phyloP scores from a whole-genome alignment of 1,140 invertebrate genomes.

The Danaus plexippus region DNA sequence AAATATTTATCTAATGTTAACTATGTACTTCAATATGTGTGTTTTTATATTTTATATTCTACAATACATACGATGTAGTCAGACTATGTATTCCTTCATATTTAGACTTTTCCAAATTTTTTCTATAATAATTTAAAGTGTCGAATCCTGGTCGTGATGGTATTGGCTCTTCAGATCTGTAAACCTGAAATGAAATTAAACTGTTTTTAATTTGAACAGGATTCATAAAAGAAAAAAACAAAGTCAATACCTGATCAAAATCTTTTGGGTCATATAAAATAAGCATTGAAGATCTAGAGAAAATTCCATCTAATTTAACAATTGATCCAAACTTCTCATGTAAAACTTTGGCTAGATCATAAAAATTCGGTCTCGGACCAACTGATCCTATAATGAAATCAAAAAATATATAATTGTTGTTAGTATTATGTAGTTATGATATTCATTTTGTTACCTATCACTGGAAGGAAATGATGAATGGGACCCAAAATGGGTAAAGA shows the following conservation, averaged over 20 bases:
- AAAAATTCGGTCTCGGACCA: slow-evolving; percentile 35
- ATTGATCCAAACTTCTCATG: slow-evolving; percentile 39
- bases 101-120: slow-evolving; percentile 30
- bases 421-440: background rate
- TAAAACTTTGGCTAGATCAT: slow-evolving; percentile 27
- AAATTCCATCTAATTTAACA: slow-evolving; percentile 42
- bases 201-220: slow-evolving; percentile 3
- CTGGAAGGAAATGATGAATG: slow-evolving; percentile 46
- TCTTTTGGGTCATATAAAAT: slow-evolving; percentile 47
- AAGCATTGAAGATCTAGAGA: slow-evolving; percentile 37
- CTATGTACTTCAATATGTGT: background rate
- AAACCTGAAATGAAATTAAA: slow-evolving; percentile 32
- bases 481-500: slow-evolving; percentile 46
- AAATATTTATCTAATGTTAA: slow-evolving; percentile 17
- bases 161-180: slow-evolving; percentile 39
- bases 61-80: slow-evolving; percentile 44
- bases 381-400: slow-evolving; percentile 30
- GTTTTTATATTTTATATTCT: background rate
- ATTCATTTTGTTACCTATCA: slow-evolving; percentile 31
- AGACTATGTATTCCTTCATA: slow-evolving; percentile 42
- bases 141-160: slow-evolving; percentile 48
- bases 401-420: slow-evolving; percentile 7
- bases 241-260: slow-evolving; percentile 40
- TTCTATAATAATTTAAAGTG: slow-evolving; percentile 42
- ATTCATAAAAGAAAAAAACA: slow-evolving; percentile 1